Conservation (phyloP, 2,797 vertebrate species). For the Fratercula arctica region DNA sequence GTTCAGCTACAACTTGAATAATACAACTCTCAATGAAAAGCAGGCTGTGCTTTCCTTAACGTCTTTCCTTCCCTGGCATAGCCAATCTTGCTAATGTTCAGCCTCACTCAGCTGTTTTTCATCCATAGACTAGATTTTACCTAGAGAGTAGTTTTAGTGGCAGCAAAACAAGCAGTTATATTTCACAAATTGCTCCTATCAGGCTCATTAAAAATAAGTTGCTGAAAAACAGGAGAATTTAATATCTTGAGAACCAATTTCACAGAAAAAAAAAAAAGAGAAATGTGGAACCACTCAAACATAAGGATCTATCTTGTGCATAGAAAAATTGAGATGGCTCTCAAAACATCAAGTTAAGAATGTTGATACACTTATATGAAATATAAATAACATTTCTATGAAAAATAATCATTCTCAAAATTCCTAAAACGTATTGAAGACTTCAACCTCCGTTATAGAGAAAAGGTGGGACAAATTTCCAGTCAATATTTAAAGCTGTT, state of each 20-base stretch:
- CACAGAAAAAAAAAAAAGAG: neutral
- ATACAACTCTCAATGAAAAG: neutral
- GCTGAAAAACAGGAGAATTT: neutral
- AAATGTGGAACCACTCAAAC: neutral
- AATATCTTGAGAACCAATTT: neutral
- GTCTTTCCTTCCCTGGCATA: neutral
- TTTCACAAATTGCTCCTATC: neutral
- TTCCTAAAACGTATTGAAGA: neutral
- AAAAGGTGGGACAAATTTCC: neutral
- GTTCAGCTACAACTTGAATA: neutral
- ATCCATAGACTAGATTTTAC: neutral
- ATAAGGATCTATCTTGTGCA: neutral
- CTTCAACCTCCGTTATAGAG: neutral
- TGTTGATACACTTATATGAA: neutral
- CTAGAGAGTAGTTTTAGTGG: neutral
- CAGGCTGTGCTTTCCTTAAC: neutral
- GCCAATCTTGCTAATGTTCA: neutral
- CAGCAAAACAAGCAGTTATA: neutral
- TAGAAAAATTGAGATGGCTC: neutral
- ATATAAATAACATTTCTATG: neutral
- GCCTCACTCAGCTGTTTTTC: neutral
- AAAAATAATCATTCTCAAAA: neutral
- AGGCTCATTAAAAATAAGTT: neutral
- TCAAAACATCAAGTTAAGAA: neutral
- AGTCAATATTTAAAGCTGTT: neutral